phyloP scores from a whole-genome alignment of 2,888 invertebrate genomes.

The Lottia scabra region DNA sequence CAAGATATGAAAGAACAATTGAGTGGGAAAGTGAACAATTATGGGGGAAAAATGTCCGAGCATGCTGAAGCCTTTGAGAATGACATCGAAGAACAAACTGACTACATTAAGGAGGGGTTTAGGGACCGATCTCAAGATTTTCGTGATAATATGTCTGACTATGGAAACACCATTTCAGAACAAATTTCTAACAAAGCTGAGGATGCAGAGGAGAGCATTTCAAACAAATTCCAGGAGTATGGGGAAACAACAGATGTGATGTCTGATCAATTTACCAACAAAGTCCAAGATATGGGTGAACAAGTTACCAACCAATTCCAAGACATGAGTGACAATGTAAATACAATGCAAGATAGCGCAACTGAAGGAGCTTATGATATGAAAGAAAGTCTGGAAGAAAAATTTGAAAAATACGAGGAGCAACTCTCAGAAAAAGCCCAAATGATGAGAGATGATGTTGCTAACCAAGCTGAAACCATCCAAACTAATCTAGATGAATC shows the following conservation, averaged over 20 bases:
- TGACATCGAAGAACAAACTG: background rate
- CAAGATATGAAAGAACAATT: background rate
- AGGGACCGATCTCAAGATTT: background rate
- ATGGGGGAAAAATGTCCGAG: background rate
- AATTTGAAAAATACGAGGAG: background rate
- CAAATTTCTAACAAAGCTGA: background rate
- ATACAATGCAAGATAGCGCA: background rate
- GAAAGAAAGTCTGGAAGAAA: background rate
- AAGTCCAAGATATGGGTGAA: background rate
- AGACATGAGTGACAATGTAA: background rate
- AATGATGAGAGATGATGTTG: background rate
- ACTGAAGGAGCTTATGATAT: background rate
- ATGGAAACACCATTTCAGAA: background rate
- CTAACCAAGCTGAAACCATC: background rate
- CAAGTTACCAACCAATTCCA: background rate
- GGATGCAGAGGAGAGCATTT: background rate
- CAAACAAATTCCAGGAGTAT: background rate
- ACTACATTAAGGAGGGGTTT: background rate
- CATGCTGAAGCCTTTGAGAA: background rate
- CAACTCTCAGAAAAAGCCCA: background rate
- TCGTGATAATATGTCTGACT: background rate
- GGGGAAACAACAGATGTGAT: background rate
- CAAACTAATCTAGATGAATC: background rate
- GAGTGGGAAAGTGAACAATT: background rate
- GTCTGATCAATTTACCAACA: background rate